Conservation (phyloP, 2,113 vertebrate genomes). For the Uropsilus gracilis region DNA sequence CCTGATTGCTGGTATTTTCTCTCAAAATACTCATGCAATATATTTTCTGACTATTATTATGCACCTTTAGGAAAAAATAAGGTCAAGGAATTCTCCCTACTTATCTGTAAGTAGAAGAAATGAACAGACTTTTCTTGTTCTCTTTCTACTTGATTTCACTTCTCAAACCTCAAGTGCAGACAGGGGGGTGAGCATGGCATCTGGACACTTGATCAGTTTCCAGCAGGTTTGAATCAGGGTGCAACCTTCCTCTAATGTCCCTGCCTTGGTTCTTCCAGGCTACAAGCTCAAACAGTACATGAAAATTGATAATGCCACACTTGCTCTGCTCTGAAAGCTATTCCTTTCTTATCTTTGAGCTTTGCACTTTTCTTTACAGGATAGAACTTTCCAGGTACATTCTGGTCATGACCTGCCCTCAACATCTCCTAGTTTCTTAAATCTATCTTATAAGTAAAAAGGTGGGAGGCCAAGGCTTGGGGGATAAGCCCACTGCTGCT, state of each 20-base stretch:
- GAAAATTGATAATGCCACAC: neutral
- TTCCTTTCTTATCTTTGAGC: neutral
- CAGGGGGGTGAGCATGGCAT: neutral
- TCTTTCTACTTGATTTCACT: neutral
- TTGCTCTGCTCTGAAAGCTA: neutral
- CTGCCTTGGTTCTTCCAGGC: neutral
- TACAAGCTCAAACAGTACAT: neutral
- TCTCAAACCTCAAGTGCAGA: neutral
- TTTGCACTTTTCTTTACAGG: neutral
- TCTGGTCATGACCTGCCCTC: neutral
- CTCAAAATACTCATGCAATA: neutral
- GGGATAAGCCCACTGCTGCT: neutral
- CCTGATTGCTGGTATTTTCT: neutral
- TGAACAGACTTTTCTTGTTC: neutral
- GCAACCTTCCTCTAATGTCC: neutral
- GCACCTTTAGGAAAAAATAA: neutral
- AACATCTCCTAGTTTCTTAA: neutral
- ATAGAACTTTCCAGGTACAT: neutral
- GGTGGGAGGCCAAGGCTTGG: neutral
- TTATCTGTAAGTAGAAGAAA: neutral
- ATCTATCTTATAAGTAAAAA: neutral
- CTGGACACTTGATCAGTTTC: neutral
- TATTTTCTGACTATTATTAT: neutral
- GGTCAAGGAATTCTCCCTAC: neutral
- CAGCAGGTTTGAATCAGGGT: neutral